Evolutionary conservation across 2,113 vertebrate species (phyloP).

Genomic region (Oreotrochilus melanogaster): DNA sequence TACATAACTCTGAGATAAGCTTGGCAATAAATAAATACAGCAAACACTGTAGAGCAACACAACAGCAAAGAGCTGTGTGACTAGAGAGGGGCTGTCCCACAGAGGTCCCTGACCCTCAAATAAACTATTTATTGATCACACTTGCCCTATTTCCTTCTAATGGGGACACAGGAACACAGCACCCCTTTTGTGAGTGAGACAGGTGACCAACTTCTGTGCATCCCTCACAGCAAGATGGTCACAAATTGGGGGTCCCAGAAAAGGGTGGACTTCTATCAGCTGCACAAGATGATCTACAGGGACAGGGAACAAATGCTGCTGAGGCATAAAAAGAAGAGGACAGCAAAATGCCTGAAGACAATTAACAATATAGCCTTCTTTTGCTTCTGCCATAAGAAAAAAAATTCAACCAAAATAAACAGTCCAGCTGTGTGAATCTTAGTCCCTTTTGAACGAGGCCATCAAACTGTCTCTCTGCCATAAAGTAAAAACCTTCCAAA

Average conservation of each 20-base stretch:
- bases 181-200: not conserved
- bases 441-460: conserved; percentile 66
- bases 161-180: not conserved
- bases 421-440: conserved; percentile 66
- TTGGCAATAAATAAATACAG: not conserved
- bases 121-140: not conserved
- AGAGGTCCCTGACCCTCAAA: not conserved
- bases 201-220: not conserved
- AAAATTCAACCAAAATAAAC: conserved; percentile 66
- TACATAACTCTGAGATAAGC: not conserved
- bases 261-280: not conserved
- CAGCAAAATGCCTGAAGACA: conserved; percentile 4
- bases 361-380: not conserved
- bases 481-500: conserved; percentile 64
- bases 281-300: too few relatives aligned
- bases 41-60: not conserved
- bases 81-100: not conserved
- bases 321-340: not conserved
- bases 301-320: not conserved
- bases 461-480: conserved; percentile 60
- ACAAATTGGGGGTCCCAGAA: not conserved
- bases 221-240: fast-evolving
- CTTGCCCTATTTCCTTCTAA: not conserved
- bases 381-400: conserved; percentile 43
- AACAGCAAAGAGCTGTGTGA: not conserved